Evolutionary conservation across 2,888 invertebrate genomes (phyloP), one percentile per base, ranked within the genome.

Genomic region (Eilema caniola): DNA sequence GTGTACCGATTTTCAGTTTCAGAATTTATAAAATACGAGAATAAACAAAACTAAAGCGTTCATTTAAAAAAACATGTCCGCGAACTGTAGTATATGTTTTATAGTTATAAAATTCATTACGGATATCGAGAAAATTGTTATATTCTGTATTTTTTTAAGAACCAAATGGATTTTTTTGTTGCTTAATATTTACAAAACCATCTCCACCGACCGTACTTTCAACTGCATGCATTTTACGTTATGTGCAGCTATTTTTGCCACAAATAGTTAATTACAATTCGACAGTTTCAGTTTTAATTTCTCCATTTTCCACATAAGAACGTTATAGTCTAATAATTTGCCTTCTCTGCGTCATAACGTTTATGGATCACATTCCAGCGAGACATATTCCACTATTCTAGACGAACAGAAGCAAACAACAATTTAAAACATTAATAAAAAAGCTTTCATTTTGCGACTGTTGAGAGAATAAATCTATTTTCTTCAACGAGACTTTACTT

Each of bases 391-490:
- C 61, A 65, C 72, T 76, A 62, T 66, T 76, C 75, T 72, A 41
- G 75, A 82, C 84, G 76, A 76, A 82, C 78, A 77, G 79, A 83
- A 82, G 62, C 78, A 78, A 85, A 86, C 82, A 82, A 83, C 78
- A 79, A 82, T 85, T 84, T 84, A 83, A 82, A 82, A 83, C 82
- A 83, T 83, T 83, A 81, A 86, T 86, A 83, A 85, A 84, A 41
- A 87, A 86, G 86, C 85, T 87, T 87, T 83, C 82, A 75, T 73
- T 83, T 82, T 85, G 81, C 76, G 82, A 85, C 83, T 84, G 78
- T 70, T 72, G 76, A 83, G 79, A 75, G 76, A 78, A 76, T 75
- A 73, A 82, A 83, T 86, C 86, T 85, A 84, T 87, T 82, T 74
- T 85, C 82, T 82, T 82, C 74, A 72, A 78, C 64, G 76, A 79